Base-by-base conservation (phyloP, 2,797 vertebrate genomes). In the Halcyon chelicuti region DNA sequence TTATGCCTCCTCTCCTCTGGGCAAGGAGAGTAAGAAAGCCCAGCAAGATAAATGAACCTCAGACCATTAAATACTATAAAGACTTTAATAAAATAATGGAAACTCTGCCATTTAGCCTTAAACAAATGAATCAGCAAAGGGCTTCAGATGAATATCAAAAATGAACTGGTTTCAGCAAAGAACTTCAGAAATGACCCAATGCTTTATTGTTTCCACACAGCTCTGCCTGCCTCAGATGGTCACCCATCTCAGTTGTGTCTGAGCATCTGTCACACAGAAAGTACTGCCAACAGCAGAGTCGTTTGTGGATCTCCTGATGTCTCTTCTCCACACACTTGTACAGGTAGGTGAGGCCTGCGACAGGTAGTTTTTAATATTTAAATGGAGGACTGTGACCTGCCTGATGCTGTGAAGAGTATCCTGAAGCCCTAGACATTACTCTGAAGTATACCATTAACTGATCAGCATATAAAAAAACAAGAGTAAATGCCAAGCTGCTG, bases 31-130 rank as follows among this genome's bases (percentile, higher is more conserved):
- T 35, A 60, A 83, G 87, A 89, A 33, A 60, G 51, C 5, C 22
- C 62, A 55, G 68, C 5, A 39, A 86, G 65, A 42, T 65, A 86
- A 91, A 96, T 66, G 47, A 94, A 78, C 51, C 9, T 61, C 65
- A 88, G 57, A 62, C 47, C 57, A 37, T 29, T 86, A 79, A 91
- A 94, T 37, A 49, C 11, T 25, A 86, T n/a, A 42, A 83, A 82
- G 35, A 85, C 15, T 61, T 82, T n/a, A 5, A 81, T 25, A 55
- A 94, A 88, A 79, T 65, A 86, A 86, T 9, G 31, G 65, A 72
- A 95, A 89, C 31, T 75, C 37, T 61, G 29, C 28, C n/a, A 88
- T 76, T 88, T 49, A 54, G 65, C 19, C 51, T 75, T 58, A 55
- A 90, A 81, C 26, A 86, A 92, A 55, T 7, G 12, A 82, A 70